Conservation (phyloP, 2,113 vertebrate genomes). For the Cacatua alba region DNA sequence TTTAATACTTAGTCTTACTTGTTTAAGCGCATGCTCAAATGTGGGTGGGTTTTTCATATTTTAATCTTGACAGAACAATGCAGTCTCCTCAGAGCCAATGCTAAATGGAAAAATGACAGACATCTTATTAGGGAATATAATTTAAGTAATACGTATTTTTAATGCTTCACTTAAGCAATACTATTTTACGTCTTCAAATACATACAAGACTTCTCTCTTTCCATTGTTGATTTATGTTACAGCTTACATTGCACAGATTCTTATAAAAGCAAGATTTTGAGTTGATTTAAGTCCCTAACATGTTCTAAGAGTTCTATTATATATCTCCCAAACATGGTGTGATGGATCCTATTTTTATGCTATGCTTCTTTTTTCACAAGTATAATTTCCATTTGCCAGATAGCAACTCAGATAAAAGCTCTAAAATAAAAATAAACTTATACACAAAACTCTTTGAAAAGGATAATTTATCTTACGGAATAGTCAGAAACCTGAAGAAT, state of each 20-base stretch:
- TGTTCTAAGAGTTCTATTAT: conserved; percentile 32
- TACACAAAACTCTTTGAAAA: neutral
- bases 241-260: neutral
- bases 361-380: conserved; percentile 19
- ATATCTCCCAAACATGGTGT: neutral
- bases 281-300: neutral
- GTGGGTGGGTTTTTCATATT: conserved; percentile 49
- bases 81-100: neutral
- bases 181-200: conserved; percentile 42
- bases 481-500: neutral
- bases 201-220: neutral
- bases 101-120: conserved; percentile 44
- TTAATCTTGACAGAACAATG: conserved; percentile 59
- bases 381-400: conserved; percentile 46
- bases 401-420: conserved; percentile 39
- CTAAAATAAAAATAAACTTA: conserved; percentile 32
- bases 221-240: neutral
- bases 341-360: conserved; percentile 46
- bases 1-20: conserved; percentile 72
- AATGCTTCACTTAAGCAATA: conserved; percentile 58
- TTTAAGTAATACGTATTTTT: conserved; percentile 62
- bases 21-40: conserved; percentile 71
- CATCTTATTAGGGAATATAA: conserved; percentile 50
- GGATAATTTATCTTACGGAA: conserved; percentile 27
- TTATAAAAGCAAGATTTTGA: conserved; percentile 48